Conservation (phyloP, 2,797 vertebrate genomes). For the Tenualosa thibaudeaui region DNA sequence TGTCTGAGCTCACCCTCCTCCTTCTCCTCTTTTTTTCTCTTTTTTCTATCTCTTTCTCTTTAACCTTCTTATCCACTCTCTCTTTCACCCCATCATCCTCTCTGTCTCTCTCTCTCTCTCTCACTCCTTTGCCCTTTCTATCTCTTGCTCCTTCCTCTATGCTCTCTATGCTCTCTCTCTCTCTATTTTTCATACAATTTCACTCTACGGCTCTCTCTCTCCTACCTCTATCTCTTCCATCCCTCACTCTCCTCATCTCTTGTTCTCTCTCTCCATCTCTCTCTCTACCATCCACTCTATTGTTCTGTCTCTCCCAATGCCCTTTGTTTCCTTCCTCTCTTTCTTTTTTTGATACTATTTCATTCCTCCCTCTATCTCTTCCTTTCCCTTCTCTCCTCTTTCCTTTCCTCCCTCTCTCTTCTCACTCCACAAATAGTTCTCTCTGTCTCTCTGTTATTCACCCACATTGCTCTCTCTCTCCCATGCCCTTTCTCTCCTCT, state of each 20-base stretch:
- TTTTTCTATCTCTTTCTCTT: neutral
- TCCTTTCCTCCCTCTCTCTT: neutral
- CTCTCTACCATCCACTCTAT: neutral
- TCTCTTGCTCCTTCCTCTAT: neutral
- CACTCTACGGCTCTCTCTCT: neutral
- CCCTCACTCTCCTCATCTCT: too few species aligned
- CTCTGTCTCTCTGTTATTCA: neutral
- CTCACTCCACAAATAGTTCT: neutral
- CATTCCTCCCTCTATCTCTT: neutral
- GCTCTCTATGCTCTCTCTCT: too few species aligned
- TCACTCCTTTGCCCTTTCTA: neutral
- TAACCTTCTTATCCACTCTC: neutral
- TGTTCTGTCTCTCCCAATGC: neutral
- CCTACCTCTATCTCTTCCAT: neutral
- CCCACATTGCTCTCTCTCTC: neutral
- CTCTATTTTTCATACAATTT: neutral
- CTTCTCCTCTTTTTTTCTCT: neutral
- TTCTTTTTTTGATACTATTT: too few species aligned
- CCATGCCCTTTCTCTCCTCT: conserved; percentile 32
- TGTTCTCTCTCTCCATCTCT: neutral
- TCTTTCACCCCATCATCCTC: neutral
- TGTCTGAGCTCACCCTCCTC: neutral
- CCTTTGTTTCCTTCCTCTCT: neutral
- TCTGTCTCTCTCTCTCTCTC: neutral
- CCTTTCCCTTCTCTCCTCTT: neutral